Evolutionary conservation across 2,113 vertebrate genomes (phyloP), one percentile per base, ranked within the genome.

Genomic region (Numenius arquata): DNA sequence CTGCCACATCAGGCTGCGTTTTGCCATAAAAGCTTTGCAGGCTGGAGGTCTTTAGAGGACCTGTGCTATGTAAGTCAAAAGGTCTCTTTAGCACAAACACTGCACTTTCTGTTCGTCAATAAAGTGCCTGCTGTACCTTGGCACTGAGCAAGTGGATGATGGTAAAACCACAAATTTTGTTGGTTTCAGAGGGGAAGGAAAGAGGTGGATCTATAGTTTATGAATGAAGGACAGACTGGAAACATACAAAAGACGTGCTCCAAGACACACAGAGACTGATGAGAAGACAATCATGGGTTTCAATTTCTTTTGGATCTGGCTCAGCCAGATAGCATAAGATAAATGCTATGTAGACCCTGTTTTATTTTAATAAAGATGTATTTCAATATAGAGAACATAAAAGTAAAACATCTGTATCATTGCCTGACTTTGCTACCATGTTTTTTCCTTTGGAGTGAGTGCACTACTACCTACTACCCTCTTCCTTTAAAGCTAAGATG

Each of bases 141-240:
- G 45, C 50, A 32, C 41, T 10, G 76, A 71, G 25, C 7, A 47
- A 45, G 41, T 5, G 47, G 36, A 40, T 67, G 76, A 36, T 25
- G 55, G 26, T 43, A 65, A 70, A 83, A 22, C 23, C 61, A 82
- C 71, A 32, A 12, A 65, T 73, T 66, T 70, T 5, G 0, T 3
- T 50, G 38, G 11, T 47, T 34, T 80, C 52, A 38, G 12, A 0
- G 1, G 77, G n/a, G 50, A 67, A 77, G 38, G 34, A n/a, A 52
- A 56, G 41, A 74, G 22, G 40, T 0, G 0, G 18, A 9, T 59
- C 61, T 71, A 7, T 9, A 27, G 38, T 29, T 14, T 38, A 59
- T 52, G 52, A 75, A 32, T 32, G 29, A 92, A 92, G 26, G 32
- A 40, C 15, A 47, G 5, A 5, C 26, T 74, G 16, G 21, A 58